Evolutionary conservation across 2,888 invertebrate species (phyloP).

Genomic region (Leptinotarsa haldemani): DNA sequence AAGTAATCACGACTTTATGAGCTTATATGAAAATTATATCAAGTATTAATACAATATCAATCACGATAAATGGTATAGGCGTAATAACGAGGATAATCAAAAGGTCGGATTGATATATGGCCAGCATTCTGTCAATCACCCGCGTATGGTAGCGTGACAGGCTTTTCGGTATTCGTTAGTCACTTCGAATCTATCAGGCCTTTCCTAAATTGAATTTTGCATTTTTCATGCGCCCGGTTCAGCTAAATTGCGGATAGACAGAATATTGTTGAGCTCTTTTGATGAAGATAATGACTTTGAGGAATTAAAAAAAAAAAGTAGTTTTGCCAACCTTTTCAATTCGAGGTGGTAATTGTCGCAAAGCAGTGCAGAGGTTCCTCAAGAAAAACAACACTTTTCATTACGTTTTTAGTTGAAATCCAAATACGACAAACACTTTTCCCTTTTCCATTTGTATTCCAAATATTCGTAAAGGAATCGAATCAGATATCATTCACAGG

Average conservation of each 20-base stretch:
- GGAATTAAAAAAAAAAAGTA: too few species aligned
- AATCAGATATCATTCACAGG: too few species aligned
- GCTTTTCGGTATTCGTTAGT: background rate
- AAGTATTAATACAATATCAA: slow-evolving; percentile 53
- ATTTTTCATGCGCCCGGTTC: background rate
- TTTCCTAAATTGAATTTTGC: slow-evolving; percentile 13
- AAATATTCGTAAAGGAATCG: too few species aligned
- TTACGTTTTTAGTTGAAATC: too few species aligned
- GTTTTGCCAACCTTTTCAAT: too few species aligned
- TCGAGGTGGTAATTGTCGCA: too few species aligned
- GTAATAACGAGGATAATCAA: slow-evolving; percentile 41
- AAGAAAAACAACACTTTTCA: too few species aligned
- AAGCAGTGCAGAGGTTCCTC: too few species aligned
- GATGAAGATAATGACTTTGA: too few species aligned
- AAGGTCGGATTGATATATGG: slow-evolving; percentile 40
- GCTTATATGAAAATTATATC: slow-evolving; percentile 51
- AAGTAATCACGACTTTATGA: slow-evolving; percentile 46
- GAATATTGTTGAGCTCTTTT: background rate
- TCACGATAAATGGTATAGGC: slow-evolving; percentile 49
- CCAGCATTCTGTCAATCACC: slow-evolving; percentile 39
- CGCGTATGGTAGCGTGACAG: slow-evolving; percentile 17
- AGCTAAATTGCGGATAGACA: background rate
- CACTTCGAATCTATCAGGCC: background rate
- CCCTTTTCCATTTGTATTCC: too few species aligned
- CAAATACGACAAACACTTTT: too few species aligned